Base-by-base conservation (phyloP, 2,888 invertebrate species). In the Drosophila neoperkinsi region DNA sequence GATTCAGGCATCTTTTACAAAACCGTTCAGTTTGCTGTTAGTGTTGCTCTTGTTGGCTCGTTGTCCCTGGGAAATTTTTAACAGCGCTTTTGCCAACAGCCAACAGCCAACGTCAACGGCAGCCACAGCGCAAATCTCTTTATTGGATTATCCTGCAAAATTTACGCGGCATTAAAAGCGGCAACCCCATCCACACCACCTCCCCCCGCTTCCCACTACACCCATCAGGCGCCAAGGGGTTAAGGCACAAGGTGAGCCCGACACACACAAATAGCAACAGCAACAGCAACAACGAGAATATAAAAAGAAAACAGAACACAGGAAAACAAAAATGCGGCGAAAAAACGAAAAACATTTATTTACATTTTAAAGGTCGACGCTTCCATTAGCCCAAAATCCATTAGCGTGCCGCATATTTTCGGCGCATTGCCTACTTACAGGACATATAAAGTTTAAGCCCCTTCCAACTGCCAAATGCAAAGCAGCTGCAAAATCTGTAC, bases 91-190 rank as follows among this genome's bases (percentile, higher is more conserved):
- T 73, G 85, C 77, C 85, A 81, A 76, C 69, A 74, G 78, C 55
- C 80, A 81, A 76, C 69, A 74, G 78, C 55, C 80, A 75, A 36
- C 71, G 66, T 65, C 80, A 77, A 72, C 72, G 71, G 82, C 84
- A 73, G 75, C 81, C 88, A 78, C 88, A 86, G 76, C 67, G 81
- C 83, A 87, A 89, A 87, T 87, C 90, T 85, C 90, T 89, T 89
- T 89, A 87, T 87, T 87, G 89, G 87, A 88, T 87, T 87, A 87
- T 89, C 88, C 88, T 85, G 85, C 87, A 88, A 85, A 89, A 87
- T 87, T 87, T 87, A 87, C 90, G 88, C 84, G 85, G 85, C 89
- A 87, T 87, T 89, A 87, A 87, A 87, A 87, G 84, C 78, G 80
- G 79, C 79, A 82, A 64, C 49, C 67, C 56, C 62, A 63, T 56